Percentiles rank a stretch among this genome's conserved stretches.
These are phyloP conservation scores for Mus minutoides DNA, from an alignment of 2,797 vertebrate species.

Conservation along the genomic window DNA sequence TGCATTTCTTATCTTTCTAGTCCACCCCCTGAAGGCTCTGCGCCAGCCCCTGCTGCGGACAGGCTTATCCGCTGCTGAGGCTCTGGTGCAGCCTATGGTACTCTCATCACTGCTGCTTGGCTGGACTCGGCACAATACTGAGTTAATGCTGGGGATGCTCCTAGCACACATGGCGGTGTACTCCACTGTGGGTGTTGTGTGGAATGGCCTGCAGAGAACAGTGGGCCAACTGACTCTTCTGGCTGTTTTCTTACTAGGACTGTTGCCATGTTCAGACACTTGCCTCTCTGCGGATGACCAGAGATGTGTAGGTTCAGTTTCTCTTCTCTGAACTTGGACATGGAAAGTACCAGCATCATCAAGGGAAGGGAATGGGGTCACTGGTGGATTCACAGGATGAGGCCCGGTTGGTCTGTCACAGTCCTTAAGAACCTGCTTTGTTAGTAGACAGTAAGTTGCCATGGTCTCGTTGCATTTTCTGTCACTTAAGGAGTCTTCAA, in stretches of 20 bases:
- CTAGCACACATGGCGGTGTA: rapidly evolving
- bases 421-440: background rate
- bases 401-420: background rate
- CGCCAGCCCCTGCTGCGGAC: background rate
- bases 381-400: background rate
- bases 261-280: background rate
- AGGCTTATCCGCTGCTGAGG: background rate
- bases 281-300: rapidly evolving
- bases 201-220: no score
- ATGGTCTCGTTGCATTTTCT: background rate
- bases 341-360: no score
- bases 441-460: background rate
- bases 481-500: rapidly evolving
- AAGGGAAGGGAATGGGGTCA: background rate
- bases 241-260: background rate
- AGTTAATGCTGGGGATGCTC: background rate
- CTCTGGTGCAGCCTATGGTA: no score
- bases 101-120: background rate
- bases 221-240: background rate
- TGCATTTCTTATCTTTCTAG: no score
- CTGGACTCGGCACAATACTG: rapidly evolving
- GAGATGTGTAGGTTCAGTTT: background rate
- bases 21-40: no score
- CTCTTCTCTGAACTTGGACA: background rate
- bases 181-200: background rate